Percentiles rank a stretch among this genome's conserved stretches.
phyloP scores from a whole-genome alignment of 2,888 invertebrate genomes.

The Thyatira batis region DNA sequence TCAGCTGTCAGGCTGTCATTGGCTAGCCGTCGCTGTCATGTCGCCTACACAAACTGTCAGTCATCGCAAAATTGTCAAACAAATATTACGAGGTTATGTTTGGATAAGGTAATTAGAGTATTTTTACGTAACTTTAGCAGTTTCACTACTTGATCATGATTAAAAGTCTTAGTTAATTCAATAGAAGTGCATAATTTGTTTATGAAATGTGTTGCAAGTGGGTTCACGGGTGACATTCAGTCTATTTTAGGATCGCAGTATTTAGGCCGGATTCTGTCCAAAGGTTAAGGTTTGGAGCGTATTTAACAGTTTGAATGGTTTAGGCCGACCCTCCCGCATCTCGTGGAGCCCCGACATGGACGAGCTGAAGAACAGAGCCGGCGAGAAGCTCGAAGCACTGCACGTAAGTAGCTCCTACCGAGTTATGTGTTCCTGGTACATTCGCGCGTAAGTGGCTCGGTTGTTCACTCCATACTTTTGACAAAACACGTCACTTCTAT shows the following conservation, averaged over 20 bases:
- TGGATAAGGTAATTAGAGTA: conserved; percentile 43
- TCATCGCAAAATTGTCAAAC: conserved; percentile 38
- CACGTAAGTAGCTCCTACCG: conserved; percentile 65
- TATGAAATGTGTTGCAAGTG: conserved; percentile 28
- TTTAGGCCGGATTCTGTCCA: conserved; percentile 72
- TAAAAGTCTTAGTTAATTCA: conserved; percentile 19
- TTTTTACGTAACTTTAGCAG: conserved; percentile 33
- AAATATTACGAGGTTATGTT: conserved; percentile 58
- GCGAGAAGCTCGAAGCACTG: conserved; percentile 74
- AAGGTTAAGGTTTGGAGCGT: conserved; percentile 75
- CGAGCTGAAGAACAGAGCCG: conserved; percentile 70
- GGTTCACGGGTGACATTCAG: conserved; percentile 48
- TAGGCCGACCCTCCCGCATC: conserved; percentile 49
- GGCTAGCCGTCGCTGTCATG: conserved; percentile 2
- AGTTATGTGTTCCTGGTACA: conserved; percentile 51
- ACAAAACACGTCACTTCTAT: conserved; percentile 1
- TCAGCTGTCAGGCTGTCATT: conserved; percentile 20
- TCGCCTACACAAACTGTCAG: conserved; percentile 6
- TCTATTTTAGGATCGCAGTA: conserved; percentile 73
- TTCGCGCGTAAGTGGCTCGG: conserved; percentile 49
- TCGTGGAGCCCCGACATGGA: conserved; percentile 65
- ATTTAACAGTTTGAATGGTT: conserved; percentile 56
- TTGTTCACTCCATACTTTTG: conserved; percentile 33
- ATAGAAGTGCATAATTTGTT: conserved; percentile 18
- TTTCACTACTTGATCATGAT: conserved; percentile 25